Base-by-base conservation (phyloP, 1,140 invertebrate genomes). In the Anoplolepis gracilipes region DNA sequence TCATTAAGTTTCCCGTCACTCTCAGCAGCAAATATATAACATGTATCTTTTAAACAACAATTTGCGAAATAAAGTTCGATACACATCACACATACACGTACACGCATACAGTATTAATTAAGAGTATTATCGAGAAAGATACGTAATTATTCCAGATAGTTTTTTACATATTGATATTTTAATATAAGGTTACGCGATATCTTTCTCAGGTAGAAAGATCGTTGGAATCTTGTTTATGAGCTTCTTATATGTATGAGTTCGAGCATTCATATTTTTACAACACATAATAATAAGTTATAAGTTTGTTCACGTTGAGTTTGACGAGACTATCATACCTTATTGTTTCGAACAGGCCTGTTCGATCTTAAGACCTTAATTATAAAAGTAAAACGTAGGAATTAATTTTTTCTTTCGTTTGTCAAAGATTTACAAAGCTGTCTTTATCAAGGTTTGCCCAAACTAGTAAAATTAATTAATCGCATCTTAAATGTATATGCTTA, bases 401-500 rank as follows among this genome's bases (percentile, higher is more conserved):
- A n/a, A 28, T 75, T 75, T 76, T 42, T 61, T 59, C 13, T 61
- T 39, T 76, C 30, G 5, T 33, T 42, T 1, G 19, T 49, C 13
- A 49, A 76, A 10, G 5, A 39, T 39, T 13, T 39, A 62, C 10
- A 3, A 8, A 36, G 16, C 16, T 62, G 33, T 16, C 59, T 77
- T 19, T 16, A 77, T 7, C 28, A 4, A 64, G 64, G 28, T 39
- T 77, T 3, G 75, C 28, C 25, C 16, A 13, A 77, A 42, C n/a
- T 77, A 39, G 16, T 36, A 76, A 76, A 42, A 42, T 81, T 72
- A 72, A 81, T 39, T 55, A 81, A 81, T 72, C 33, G 55, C 28
- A 4, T 76, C 19, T 73, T 46, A 59, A 72, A 70, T 57, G 8
- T 42, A 81, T 70, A 39, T 13, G 22, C 28, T n/a, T 6, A 10